These are phyloP conservation scores for Pseudorectes ferrugineus DNA, from an alignment of 2,113 vertebrate genomes.

Conservation along the genomic window DNA sequence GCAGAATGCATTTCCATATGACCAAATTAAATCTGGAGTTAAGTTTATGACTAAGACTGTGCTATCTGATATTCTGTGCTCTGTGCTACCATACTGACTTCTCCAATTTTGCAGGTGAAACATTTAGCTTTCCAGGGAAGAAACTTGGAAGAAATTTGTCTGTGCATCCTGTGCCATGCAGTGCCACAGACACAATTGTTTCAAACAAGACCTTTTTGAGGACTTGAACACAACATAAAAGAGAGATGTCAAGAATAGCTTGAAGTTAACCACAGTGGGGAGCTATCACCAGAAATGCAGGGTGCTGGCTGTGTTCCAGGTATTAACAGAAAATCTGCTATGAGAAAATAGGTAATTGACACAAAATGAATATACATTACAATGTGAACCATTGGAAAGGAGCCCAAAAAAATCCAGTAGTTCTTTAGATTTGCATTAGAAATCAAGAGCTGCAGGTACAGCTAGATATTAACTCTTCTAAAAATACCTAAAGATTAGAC, in stretches of 20 bases:
- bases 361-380: neutral
- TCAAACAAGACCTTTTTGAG: neutral
- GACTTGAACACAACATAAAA: neutral
- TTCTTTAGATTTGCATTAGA: neutral
- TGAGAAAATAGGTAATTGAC: neutral
- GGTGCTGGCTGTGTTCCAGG: neutral
- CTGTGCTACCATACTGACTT: neutral
- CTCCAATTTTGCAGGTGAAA: neutral
- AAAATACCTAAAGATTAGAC: neutral
- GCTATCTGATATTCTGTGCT: neutral
- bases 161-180: neutral
- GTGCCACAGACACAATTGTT: neutral
- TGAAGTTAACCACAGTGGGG: neutral
- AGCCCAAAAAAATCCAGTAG: neutral
- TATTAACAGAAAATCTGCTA: neutral
- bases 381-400: neutral
- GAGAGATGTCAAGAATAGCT: neutral
- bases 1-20: neutral
- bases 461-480: neutral
- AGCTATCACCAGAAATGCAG: neutral
- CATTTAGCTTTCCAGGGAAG: neutral
- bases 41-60: neutral
- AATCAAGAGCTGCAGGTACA: neutral
- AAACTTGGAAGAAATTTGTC: neutral
- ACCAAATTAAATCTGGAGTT: neutral